Evolutionary conservation across 2,797 vertebrate species (phyloP), one percentile per base, ranked within the genome.

Genomic region (Echeneis naucrates): DNA sequence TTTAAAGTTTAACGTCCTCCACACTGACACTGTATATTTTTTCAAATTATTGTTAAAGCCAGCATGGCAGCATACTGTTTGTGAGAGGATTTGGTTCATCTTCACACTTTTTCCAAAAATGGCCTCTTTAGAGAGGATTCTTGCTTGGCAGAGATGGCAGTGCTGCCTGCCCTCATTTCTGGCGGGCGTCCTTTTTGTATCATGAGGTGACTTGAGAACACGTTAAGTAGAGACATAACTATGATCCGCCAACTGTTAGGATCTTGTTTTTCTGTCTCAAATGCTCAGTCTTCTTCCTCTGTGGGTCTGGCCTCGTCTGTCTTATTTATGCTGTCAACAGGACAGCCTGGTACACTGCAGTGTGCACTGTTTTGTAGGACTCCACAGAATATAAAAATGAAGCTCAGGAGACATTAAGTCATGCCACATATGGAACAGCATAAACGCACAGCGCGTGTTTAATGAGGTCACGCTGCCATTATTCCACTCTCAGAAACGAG

Each of bases 311-410:
- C 82, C 77, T 54, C 65, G 47, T 69, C 78, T 66, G 78, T 64
- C 59, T 61, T 77, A 65, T 81, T 84, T 67, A 74, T 74, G 61
- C 0, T 88, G 90, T 88, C 89, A 80, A 80, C 79, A 67, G 72
- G 70, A 68, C 64, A 56, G 78, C 69, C 64, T 75, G 76, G 72
- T 78, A 80, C 75, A 83, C 72, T 64, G 80, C 70, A 76, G 82
- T 79, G 79, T 66, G 59, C 81, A 88, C 72, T 65, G 63, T 81
- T 90, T 89, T 87, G 82, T 72, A 48, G 84, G 66, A 78, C 59
- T 80, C 67, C 12, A 47, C 75, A 75, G 77, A 90, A 89, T 74
- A 73, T 58, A 61, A 77, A 85, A 82, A 54, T 47, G 53, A 82
- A 75, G 70, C 83, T 70, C 70, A 19, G 47, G 57, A 73, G 74